These are phyloP conservation scores for Meteorus colon DNA, from an alignment of 2,888 invertebrate species.

Conservation along the genomic window DNA sequence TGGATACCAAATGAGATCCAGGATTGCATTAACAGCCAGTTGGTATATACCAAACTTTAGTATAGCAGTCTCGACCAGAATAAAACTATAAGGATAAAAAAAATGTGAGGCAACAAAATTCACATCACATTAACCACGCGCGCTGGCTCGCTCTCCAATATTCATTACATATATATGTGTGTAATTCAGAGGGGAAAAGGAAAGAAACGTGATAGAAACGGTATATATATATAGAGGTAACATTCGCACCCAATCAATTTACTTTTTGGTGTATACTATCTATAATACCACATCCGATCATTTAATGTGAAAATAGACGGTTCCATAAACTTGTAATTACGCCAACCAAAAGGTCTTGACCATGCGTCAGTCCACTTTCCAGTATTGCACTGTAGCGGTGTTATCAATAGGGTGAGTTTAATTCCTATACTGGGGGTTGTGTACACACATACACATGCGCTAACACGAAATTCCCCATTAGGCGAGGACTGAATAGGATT, in stretches of 20 bases:
- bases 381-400: conserved; percentile 22
- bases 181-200: background rate
- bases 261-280: conserved; percentile 10
- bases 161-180: background rate
- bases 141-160: background rate
- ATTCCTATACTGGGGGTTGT: conserved; percentile 36
- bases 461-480: conserved; percentile 54
- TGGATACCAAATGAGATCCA: conserved; percentile 6
- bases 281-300: conserved; percentile 3
- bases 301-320: conserved; percentile 25
- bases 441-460: conserved; percentile 23
- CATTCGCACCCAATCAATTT: conserved; percentile 25
- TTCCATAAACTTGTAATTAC: conserved; percentile 45
- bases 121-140: conserved; percentile 5
- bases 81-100: background rate
- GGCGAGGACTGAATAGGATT: conserved; percentile 59
- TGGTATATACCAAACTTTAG: conserved; percentile 28
- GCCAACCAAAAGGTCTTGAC: conserved; percentile 35
- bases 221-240: background rate
- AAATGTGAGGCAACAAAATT: conserved; percentile 12
- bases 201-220: background rate
- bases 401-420: conserved; percentile 35
- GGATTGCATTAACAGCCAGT: conserved; percentile 22
- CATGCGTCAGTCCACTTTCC: conserved; percentile 35
- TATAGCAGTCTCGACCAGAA: background rate